Conservation (phyloP, 2,113 vertebrate genomes). For the Euleptes europaea region DNA sequence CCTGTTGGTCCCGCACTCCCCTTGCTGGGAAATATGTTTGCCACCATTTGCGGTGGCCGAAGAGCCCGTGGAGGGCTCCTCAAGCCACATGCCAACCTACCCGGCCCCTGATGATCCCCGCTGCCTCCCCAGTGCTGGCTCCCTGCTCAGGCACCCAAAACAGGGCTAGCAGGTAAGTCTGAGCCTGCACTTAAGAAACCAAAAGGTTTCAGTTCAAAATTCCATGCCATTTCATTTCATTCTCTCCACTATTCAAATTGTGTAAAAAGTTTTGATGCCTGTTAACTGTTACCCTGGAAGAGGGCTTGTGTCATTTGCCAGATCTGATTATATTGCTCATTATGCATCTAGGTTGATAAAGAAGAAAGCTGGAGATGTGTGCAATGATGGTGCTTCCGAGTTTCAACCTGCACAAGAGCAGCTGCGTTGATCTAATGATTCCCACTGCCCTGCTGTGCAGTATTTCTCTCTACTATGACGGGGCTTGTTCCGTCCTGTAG, state of each 20-base stretch:
- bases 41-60: too few relatives aligned
- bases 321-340: slow-evolving; percentile 37
- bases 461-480: slow-evolving; percentile 25
- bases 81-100: too few relatives aligned
- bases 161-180: too few relatives aligned
- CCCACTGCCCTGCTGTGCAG: slow-evolving; percentile 45
- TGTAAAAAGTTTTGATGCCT: not conserved
- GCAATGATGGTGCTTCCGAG: slow-evolving; percentile 12
- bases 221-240: not conserved
- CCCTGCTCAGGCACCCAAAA: too few relatives aligned
- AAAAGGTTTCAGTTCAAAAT: slow-evolving; percentile 21
- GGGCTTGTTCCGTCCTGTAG: slow-evolving; percentile 57
- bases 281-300: slow-evolving; percentile 36
- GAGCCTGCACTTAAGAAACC: slow-evolving; percentile 28
- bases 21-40: too few relatives aligned
- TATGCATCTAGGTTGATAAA: slow-evolving; percentile 19
- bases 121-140: too few relatives aligned
- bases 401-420: slow-evolving; percentile 36
- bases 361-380: slow-evolving; percentile 24
- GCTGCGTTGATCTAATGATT: slow-evolving; percentile 41
- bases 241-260: slow-evolving; percentile 1
- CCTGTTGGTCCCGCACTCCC: too few relatives aligned
- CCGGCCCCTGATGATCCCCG: too few relatives aligned
- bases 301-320: slow-evolving; percentile 14
- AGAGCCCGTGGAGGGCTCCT: too few relatives aligned